Conservation (phyloP, 2,113 vertebrate genomes). For the Vidua chalybeata region DNA sequence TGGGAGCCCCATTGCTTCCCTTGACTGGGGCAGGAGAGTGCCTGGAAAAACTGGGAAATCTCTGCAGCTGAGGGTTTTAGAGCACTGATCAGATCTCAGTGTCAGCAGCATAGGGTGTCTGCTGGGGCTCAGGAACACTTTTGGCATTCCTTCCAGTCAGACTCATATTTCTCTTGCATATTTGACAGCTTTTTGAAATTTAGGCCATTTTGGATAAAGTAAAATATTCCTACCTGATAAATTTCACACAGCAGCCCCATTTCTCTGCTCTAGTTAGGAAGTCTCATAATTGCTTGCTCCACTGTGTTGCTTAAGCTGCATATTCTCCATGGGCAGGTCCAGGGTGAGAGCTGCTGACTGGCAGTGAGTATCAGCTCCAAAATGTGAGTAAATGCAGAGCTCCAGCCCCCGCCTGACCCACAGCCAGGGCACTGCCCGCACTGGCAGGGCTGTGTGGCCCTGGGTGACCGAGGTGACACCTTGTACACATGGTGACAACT, state of each 20-base stretch:
- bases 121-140: not conserved
- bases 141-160: not conserved
- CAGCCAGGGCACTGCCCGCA: not conserved
- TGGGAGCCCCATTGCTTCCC: not conserved
- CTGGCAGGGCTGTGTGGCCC: not conserved
- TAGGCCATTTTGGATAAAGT: not conserved
- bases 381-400: not conserved
- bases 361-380: not conserved
- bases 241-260: not conserved
- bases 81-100: not conserved
- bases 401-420: not conserved
- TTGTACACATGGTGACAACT: not conserved
- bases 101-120: not conserved
- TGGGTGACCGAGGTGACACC: not conserved
- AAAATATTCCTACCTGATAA: not conserved
- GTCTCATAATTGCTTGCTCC: not conserved
- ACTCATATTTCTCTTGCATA: not conserved
- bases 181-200: not conserved
- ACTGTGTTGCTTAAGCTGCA: constrained; percentile 9
- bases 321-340: constrained; percentile 39
- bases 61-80: not conserved
- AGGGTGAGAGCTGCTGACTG: not conserved
- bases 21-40: not conserved
- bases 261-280: not conserved
- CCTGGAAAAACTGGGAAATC: not conserved